A percentile compares a stretch with the other conserved stretches of the same genome.
Evolutionary conservation across 2,113 vertebrate species (phyloP).

Genomic region (Channa argus): DNA sequence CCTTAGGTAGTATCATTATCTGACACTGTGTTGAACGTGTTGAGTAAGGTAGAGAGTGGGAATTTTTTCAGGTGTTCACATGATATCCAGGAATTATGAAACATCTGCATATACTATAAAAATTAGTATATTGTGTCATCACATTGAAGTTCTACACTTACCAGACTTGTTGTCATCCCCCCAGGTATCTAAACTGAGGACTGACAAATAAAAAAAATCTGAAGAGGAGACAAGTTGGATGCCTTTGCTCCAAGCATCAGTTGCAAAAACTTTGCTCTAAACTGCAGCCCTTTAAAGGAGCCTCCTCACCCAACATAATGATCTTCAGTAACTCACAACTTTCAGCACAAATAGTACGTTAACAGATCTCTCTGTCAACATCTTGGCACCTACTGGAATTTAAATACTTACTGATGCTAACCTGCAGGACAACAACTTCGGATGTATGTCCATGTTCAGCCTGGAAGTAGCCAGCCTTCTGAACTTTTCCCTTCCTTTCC

Average conservation of each 20-base stretch:
- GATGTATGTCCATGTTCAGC: conserved; percentile 22
- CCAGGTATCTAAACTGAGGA: conserved; percentile 15
- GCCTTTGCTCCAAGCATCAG: neutral
- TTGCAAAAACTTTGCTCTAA: too few species aligned
- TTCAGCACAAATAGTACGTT: neutral
- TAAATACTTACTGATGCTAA: conserved; percentile 1
- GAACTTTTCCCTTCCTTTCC: conserved; percentile 5
- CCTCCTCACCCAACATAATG: conserved; percentile 1
- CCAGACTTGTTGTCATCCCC: neutral
- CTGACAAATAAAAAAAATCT: neutral
- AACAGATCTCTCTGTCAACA: neutral
- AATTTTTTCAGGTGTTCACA: too few species aligned
- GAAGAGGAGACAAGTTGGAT: neutral
- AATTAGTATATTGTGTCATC: too few species aligned
- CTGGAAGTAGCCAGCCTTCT: conserved; percentile 16
- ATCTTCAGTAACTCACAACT: neutral
- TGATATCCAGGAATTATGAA: too few species aligned
- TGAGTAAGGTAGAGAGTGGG: too few species aligned
- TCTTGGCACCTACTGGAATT: conserved; percentile 9
- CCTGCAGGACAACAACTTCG: conserved; percentile 3
- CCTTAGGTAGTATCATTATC: too few species aligned
- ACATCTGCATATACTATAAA: too few species aligned
- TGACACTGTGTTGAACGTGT: too few species aligned
- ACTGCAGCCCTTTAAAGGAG: neutral
- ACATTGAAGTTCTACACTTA: neutral